phyloP scores from a whole-genome alignment of 2,888 invertebrate species.

The Tetramorium bicarinatum region DNA sequence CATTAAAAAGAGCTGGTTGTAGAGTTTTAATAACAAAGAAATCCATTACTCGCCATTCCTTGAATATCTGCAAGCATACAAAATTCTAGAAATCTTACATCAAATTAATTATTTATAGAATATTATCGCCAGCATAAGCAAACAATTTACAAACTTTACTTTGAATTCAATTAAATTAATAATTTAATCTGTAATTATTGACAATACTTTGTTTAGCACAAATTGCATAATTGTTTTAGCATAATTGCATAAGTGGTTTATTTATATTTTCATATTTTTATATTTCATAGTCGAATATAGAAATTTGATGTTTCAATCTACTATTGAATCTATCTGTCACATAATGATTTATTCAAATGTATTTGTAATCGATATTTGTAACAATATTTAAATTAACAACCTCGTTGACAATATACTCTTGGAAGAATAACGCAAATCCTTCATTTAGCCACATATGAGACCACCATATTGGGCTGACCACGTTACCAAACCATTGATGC shows the following conservation, averaged over 20 bases:
- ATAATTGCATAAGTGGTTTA: background rate
- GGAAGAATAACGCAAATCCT: constrained; percentile 88
- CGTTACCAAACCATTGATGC: constrained; percentile 87
- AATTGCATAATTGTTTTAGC: background rate
- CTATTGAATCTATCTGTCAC: background rate
- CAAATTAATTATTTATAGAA: background rate
- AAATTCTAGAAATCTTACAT: background rate
- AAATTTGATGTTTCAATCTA: background rate
- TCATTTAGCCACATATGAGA: constrained; percentile 86
- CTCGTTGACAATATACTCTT: constrained; percentile 84
- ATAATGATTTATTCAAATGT: background rate
- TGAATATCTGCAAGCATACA: constrained; percentile 50
- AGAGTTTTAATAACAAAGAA: background rate
- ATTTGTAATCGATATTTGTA: background rate
- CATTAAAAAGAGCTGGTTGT: background rate
- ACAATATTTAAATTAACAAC: constrained; percentile 77
- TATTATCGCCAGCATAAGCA: background rate
- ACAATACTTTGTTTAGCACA: background rate
- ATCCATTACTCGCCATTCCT: constrained; percentile 57
- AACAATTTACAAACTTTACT: background rate
- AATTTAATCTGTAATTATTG: background rate
- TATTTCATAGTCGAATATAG: background rate
- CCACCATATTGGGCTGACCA: constrained; percentile 85
- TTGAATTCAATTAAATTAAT: background rate
- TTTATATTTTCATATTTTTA: background rate